Conservation (phyloP, 1,140 invertebrate species). For the Zaprionus kolodkinae region DNA sequence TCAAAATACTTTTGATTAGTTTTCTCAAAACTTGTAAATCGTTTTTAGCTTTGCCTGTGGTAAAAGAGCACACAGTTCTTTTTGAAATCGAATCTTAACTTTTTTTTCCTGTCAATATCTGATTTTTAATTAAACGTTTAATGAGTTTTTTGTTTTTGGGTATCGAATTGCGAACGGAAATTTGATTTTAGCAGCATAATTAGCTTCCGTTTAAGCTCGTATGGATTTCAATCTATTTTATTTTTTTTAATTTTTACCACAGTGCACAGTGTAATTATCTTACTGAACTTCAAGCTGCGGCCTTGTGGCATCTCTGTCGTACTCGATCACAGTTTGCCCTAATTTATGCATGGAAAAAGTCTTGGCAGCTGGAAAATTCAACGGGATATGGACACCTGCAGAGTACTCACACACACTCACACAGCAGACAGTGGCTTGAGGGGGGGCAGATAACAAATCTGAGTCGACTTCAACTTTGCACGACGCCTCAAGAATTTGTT, state of each 20-base stretch:
- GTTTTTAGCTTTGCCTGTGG: background rate
- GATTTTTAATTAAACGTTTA: constrained; percentile 10
- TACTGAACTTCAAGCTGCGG: background rate
- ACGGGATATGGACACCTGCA: constrained; percentile 40
- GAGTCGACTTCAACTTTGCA: constrained; percentile 37
- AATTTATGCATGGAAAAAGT: constrained; percentile 55
- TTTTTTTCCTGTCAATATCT: constrained; percentile 8
- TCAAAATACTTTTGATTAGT: constrained; percentile 9
- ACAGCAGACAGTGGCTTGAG: background rate
- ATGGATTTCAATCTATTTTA: background rate
- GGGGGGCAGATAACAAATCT: constrained; percentile 44
- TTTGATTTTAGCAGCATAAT: constrained; percentile 43
- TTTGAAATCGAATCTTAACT: background rate
- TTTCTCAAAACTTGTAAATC: background rate
- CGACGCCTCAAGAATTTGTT: constrained; percentile 63
- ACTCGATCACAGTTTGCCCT: constrained; percentile 9
- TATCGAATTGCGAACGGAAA: constrained; percentile 42
- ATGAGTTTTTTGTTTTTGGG: constrained; percentile 12
- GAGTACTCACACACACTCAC: constrained; percentile 1
- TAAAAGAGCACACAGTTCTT: constrained; percentile 2
- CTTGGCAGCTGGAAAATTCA: constrained; percentile 26
- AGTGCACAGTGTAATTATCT: background rate
- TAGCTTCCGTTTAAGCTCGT: constrained; percentile 43
- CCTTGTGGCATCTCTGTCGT: background rate
- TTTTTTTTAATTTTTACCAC: too few species aligned